These are phyloP conservation scores for Benitochromis conjunctus DNA, from an alignment of 2,113 vertebrate species.

Conservation along the genomic window DNA sequence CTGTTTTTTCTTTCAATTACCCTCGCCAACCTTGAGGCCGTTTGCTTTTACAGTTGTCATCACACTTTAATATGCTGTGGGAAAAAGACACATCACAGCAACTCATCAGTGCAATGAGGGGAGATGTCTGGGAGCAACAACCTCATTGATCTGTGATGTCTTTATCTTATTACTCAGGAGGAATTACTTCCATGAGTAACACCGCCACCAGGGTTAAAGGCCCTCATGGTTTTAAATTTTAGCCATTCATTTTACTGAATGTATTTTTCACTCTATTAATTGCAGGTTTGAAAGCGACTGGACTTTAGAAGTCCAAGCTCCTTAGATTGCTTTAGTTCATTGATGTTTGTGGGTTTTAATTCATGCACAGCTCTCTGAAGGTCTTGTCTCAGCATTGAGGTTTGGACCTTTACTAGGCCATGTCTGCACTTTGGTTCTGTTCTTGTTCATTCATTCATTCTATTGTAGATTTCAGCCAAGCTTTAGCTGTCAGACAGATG, in stretches of 20 bases:
- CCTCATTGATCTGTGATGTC: not conserved
- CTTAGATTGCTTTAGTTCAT: not conserved
- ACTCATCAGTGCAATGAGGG: not conserved
- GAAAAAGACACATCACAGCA: not conserved
- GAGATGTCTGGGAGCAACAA: not conserved
- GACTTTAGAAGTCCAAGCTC: not conserved
- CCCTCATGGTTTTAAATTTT: not conserved
- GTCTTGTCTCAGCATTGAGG: not conserved
- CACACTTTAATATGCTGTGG: not conserved
- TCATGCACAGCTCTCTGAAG: not conserved
- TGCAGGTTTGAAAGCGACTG: not conserved
- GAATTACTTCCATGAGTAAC: not conserved
- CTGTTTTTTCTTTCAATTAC: not conserved
- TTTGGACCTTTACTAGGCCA: not conserved
- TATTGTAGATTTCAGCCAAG: not conserved
- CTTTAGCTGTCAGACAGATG: not conserved
- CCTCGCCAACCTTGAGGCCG: not conserved
- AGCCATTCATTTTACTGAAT: not conserved
- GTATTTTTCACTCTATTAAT: not conserved
- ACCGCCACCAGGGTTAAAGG: not conserved
- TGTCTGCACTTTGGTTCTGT: not conserved
- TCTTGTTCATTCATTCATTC: not conserved
- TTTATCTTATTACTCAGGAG: not conserved
- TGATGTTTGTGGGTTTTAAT: not conserved
- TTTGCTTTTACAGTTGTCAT: not conserved